Percentiles rank a stretch among this genome's conserved stretches.
These are phyloP conservation scores for Betta splendens DNA, from an alignment of 2,797 vertebrate species.

Conservation along the genomic window DNA sequence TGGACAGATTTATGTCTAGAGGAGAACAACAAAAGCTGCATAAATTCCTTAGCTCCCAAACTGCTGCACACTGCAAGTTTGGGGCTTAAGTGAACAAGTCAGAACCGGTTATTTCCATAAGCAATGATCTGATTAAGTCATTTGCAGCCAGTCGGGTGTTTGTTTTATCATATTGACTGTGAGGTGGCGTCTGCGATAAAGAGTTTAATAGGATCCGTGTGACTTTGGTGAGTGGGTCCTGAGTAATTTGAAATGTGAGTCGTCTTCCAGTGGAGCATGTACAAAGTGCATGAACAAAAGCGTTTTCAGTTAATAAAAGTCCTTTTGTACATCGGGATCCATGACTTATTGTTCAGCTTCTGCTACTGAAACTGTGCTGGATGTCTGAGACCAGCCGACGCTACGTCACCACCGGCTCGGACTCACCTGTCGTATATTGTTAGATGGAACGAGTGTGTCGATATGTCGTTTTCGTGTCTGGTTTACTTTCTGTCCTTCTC, in stretches of 20 bases:
- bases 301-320: conserved; percentile 61
- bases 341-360: conserved; percentile 63
- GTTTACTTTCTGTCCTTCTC: conserved; percentile 71
- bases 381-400: conserved; percentile 57
- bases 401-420: conserved; percentile 57
- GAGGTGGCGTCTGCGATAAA: conserved; percentile 13
- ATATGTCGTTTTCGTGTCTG: conserved; percentile 70
- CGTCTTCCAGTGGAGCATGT: conserved; percentile 77
- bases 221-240: conserved; percentile 30
- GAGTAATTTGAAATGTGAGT: conserved; percentile 60
- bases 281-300: conserved; percentile 78
- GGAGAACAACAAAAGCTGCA: conserved; percentile 63
- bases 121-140: no score
- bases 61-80: conserved; percentile 44
- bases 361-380: conserved; percentile 60
- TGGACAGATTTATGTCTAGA: conserved; percentile 61
- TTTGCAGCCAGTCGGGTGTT: conserved; percentile 29
- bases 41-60: conserved; percentile 58
- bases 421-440: conserved; percentile 63
- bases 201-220: conserved; percentile 36
- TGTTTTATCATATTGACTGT: conserved; percentile 15
- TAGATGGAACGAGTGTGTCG: conserved; percentile 66
- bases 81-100: conserved; percentile 16
- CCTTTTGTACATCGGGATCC: conserved; percentile 61
- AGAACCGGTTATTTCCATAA: conserved; percentile 4